Evolutionary conservation across 1,140 invertebrate genomes (phyloP), one percentile per base, ranked within the genome.

Genomic region (Diplogasteroides magnus): DNA sequence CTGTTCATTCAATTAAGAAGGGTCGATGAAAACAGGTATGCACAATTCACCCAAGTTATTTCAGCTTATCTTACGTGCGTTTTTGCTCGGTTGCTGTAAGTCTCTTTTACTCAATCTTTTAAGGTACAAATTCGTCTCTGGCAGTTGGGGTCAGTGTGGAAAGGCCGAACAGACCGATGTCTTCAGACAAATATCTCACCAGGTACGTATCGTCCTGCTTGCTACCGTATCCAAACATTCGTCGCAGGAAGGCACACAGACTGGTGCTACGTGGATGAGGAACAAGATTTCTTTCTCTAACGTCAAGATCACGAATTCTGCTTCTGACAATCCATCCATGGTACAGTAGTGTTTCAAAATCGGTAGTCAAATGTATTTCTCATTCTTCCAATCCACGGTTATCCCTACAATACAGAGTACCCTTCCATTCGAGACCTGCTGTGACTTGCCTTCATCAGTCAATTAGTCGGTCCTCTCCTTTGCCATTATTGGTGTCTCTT

Each of bases 251-350:
- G 37, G 37, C 6, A 19, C 19, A 11, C 37, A 27, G n/a, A 68
- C 2, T 19, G 73, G 73, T 26, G 66, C 76, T 15, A 71, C 64
- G 31, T 74, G 72, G 72, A 75, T 31, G 32, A 59, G 63, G 31
- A 72, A 56, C 3, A 29, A 31, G 15, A 27, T 74, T 29, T 56
- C 58, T 27, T 74, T 74, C 57, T 74, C 76, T n/a, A 66, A 73
- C 1, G 59, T 76, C 15, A 74, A 74, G 58, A 56, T 74, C 14
- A 74, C 73, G 19, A 74, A 74, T 28, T 72, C 31, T 55, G 13
- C 72, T 31, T 56, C 60, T 31, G 28, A 26, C 27, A n/a, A 37
- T 37, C 72, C 32, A 65, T 25, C 15, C 31, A 19, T 14, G 26
- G 59, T 31, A 64, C 15, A n/a, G n/a, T n/a, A n/a, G n/a, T n/a